Percentiles rank a stretch among this genome's conserved stretches.
phyloP scores from a whole-genome alignment of 1,140 invertebrate species.

The Bombus vancouverensis region DNA sequence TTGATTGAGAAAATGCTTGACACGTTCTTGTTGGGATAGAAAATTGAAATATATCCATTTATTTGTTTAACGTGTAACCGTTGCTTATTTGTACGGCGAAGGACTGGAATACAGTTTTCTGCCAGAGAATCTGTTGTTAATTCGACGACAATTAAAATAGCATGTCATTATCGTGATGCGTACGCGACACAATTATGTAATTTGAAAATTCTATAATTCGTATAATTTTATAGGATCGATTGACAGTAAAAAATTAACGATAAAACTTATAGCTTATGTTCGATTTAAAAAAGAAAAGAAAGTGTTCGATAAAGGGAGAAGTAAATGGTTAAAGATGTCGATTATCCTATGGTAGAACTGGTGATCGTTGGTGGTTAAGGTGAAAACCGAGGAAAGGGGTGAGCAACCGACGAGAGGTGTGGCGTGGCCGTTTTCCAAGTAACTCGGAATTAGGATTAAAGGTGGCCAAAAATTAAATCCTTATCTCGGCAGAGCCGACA shows the following conservation, averaged over 20 bases:
- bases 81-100: neutral
- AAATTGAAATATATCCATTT: slow-evolving; percentile 7
- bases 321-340: neutral
- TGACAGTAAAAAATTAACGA: too few species aligned
- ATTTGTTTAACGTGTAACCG: neutral
- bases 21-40: neutral
- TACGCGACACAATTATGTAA: too few species aligned
- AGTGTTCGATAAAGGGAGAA: neutral
- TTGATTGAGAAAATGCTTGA: slow-evolving; percentile 7
- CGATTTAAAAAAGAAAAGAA: too few species aligned
- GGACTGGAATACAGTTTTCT: neutral
- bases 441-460: slow-evolving; percentile 79
- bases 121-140: neutral
- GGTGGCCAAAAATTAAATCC: slow-evolving; percentile 81
- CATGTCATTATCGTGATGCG: too few species aligned
- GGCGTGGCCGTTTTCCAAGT: slow-evolving; percentile 56
- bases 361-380: slow-evolving; percentile 15
- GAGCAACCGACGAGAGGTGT: slow-evolving; percentile 1
- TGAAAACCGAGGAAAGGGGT: neutral
- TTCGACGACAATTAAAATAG: neutral
- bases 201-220: too few species aligned
- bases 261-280: too few species aligned
- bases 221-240: too few species aligned
- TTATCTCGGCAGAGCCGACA: slow-evolving; percentile 74
- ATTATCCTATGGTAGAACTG: slow-evolving; percentile 6